Evolutionary conservation across 35 echinoderm and acorn worm genomes (phyloP), one percentile per base, ranked within the genome.

Genomic region (Apostichopus californicus): DNA sequence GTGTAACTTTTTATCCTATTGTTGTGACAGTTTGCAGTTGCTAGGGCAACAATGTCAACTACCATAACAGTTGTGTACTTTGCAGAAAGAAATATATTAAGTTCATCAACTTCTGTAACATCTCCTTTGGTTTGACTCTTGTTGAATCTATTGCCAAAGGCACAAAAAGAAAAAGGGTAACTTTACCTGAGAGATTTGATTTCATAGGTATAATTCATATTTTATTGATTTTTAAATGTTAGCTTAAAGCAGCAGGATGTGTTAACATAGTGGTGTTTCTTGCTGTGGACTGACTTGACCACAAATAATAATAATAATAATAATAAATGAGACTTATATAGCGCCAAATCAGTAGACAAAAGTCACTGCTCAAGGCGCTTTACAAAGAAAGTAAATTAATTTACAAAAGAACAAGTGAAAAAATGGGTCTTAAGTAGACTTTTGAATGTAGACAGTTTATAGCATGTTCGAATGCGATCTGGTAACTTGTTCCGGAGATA

Each of bases 21-120:
- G 71, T 75, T 75, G 71, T 75, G 71, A 18, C 71, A 14, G 13
- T 75, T 75, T 22, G 17, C 15, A 7, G 71, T 75, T 75, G 71
- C 71, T 75, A 22, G 0, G 71, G n/a, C 71, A 24, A 75, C 71
- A 75, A 22, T 75, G 71, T 75, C 71, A 75, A 18, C 71, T 75
- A 22, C 17, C 71, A 75, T 75, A 75, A 75, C 71, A 75, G 71
- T 75, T 7, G 71, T 75, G 71, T 75, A 75, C 71, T 75, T 75
- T 75, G 14, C 17, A 75, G 7, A 61, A 12, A 12, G 58, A 61
- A 61, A 61, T 12, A 61, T 9, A 61, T 9, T 12, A 5, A 61
- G 58, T 12, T 12, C 58, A 61, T 8, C 58, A 61, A 9, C 58
- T 61, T 20, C 71, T 75, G 71, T n/a, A 75, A 75, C 71, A 75